A percentile compares a stretch with the other conserved stretches of the same genome.
These are phyloP conservation scores for Podarcis cretensis DNA, from an alignment of 2,113 vertebrate genomes.

Conservation along the genomic window DNA sequence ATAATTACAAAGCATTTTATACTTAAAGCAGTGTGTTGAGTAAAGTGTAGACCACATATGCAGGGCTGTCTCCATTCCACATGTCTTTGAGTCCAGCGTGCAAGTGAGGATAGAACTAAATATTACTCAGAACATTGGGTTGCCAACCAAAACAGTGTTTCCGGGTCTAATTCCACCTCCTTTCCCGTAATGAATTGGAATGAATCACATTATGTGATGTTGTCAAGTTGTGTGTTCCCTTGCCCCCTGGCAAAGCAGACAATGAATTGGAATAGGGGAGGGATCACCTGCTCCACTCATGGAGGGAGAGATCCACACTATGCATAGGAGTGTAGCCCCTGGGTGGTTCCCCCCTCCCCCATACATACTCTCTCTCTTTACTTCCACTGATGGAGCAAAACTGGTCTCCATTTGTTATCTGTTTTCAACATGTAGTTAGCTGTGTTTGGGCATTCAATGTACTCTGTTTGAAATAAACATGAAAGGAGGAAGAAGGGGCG, in stretches of 20 bases:
- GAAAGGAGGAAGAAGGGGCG: too few species aligned
- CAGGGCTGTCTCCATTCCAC: background rate
- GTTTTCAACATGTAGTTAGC: background rate
- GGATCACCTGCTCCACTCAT: too few species aligned
- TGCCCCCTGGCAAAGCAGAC: background rate
- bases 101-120: background rate
- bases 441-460: too few species aligned
- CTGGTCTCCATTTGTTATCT: background rate
- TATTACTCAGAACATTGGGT: too few species aligned
- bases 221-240: background rate
- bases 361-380: too few species aligned
- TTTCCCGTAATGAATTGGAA: background rate
- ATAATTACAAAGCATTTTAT: conserved; percentile 4
- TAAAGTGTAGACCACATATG: background rate
- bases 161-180: background rate
- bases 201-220: background rate
- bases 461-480: too few species aligned
- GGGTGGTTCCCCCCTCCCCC: too few species aligned
- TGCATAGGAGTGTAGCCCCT: too few species aligned
- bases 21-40: background rate
- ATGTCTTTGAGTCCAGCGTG: background rate
- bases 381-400: background rate
- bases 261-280: background rate
- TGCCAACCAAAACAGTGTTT: background rate
- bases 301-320: too few species aligned